Conservation (phyloP, 1,140 invertebrate genomes). For the Rhyacophila brunnea region DNA sequence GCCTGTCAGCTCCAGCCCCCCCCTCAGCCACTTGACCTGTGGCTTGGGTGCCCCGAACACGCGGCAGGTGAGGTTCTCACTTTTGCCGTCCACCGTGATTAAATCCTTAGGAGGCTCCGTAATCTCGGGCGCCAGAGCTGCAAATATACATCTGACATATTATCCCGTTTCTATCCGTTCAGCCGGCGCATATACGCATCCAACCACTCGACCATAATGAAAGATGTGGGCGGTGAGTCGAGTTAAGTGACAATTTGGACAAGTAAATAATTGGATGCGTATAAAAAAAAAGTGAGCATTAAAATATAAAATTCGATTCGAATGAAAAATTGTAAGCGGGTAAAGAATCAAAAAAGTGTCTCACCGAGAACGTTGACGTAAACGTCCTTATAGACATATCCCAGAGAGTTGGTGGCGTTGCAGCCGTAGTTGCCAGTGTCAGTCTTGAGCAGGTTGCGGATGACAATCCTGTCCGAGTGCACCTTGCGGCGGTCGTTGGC, state of each 20-base stretch:
- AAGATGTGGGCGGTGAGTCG: too few relatives aligned
- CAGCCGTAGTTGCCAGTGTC: constrained; percentile 98
- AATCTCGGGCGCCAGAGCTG: constrained; percentile 88
- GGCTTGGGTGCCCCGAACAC: constrained; percentile 97
- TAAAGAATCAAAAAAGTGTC: too few relatives aligned
- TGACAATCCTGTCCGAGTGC: constrained; percentile 72
- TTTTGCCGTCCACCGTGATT: constrained; percentile 79
- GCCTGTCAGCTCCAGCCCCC: constrained; percentile 79
- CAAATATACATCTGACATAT: too few relatives aligned
- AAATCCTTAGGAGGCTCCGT: constrained; percentile 76
- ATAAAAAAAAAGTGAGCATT: too few relatives aligned
- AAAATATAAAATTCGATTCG: too few relatives aligned
- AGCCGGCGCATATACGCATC: too few relatives aligned
- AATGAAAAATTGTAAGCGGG: too few relatives aligned
- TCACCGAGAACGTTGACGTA: constrained; percentile 92
- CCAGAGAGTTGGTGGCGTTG: constrained; percentile 96
- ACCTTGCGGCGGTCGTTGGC: constrained; percentile 71
- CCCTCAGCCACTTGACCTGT: constrained; percentile 88
- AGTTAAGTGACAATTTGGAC: too few relatives aligned
- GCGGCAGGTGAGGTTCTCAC: constrained; percentile 81
- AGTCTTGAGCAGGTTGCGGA: constrained; percentile 77
- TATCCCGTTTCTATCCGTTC: too few relatives aligned
- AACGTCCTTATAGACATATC: constrained; percentile 97
- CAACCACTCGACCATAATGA: too few relatives aligned
- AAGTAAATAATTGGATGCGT: too few relatives aligned